A percentile compares a stretch with the other conserved stretches of the same genome.
Evolutionary conservation across 1,140 invertebrate genomes (phyloP).

Genomic region (Ladona fulva): DNA sequence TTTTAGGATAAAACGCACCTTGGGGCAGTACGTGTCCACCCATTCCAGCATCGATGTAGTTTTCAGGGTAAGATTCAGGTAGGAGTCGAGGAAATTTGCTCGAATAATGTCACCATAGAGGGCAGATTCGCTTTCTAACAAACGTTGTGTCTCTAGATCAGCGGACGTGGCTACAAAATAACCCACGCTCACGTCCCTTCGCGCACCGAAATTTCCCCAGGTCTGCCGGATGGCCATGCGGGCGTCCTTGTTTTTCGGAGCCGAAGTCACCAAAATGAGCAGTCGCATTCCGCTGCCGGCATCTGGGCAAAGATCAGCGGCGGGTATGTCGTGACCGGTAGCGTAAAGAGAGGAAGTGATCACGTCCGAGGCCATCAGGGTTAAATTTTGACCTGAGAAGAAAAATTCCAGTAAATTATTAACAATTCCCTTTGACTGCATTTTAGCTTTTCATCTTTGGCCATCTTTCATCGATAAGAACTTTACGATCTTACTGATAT

Average conservation of each 20-base stretch:
- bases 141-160: constrained; percentile 43
- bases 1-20: constrained; percentile 66
- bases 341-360: constrained; percentile 46
- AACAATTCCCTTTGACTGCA: no score
- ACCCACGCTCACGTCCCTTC: constrained; percentile 62
- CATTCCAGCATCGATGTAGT: constrained; percentile 77
- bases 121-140: constrained; percentile 52
- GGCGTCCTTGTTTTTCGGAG: constrained; percentile 59
- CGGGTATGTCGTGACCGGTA: constrained; percentile 50
- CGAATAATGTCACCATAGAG: constrained; percentile 69
- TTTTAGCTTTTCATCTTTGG: no score
- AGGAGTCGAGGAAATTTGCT: constrained; percentile 71
- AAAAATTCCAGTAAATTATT: no score
- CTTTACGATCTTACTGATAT: no score
- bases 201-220: constrained; percentile 69
- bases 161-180: constrained; percentile 63
- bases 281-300: constrained; percentile 52
- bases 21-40: constrained; percentile 67
- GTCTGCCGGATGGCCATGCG: constrained; percentile 72
- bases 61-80: constrained; percentile 79
- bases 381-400: no score
- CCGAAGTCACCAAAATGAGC: constrained; percentile 68
- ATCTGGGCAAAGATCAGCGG: constrained; percentile 55
- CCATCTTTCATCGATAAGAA: no score
- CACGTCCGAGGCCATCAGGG: constrained; percentile 5